phyloP scores from a whole-genome alignment of 2,113 vertebrate genomes.

The Synchiropus splendidus region DNA sequence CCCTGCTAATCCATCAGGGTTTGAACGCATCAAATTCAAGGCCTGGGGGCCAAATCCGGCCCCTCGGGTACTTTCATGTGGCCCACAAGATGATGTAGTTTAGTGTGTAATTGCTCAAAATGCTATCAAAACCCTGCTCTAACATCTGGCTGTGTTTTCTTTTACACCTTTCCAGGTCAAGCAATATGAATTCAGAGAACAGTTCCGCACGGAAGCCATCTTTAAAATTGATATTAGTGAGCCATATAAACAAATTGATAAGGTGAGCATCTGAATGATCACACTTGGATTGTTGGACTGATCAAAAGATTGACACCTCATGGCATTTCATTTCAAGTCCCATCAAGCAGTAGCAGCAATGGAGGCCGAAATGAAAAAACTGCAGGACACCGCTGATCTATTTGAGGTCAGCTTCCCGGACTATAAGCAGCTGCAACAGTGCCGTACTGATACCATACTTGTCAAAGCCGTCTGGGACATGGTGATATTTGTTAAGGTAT shows the following conservation, averaged over 20 bases:
- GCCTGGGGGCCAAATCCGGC: no score
- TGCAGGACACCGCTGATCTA: slow-evolving; percentile 66
- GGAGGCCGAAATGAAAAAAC: slow-evolving; percentile 63
- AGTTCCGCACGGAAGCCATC: slow-evolving; percentile 62
- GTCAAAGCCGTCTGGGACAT: slow-evolving; percentile 71
- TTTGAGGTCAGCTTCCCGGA: slow-evolving; percentile 70
- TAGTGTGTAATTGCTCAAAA: no score
- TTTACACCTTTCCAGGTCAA: slow-evolving; percentile 60
- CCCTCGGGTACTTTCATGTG: no score
- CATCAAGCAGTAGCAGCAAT: slow-evolving; percentile 48
- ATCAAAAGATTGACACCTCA: not conserved
- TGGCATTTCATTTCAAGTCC: slow-evolving; percentile 20
- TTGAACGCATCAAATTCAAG: no score
- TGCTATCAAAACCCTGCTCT: not conserved
- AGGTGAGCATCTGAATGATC: slow-evolving; percentile 37
- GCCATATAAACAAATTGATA: slow-evolving; percentile 60
- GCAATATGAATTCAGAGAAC: slow-evolving; percentile 72
- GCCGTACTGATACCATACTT: slow-evolving; percentile 63
- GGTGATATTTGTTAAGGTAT: slow-evolving; percentile 67
- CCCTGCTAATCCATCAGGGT: not conserved
- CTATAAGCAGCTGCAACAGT: slow-evolving; percentile 68
- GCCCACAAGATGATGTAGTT: no score
- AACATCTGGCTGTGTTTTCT: slow-evolving; percentile 1
- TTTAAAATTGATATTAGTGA: slow-evolving; percentile 56
- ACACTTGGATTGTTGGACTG: not conserved